A percentile compares a stretch with the other conserved stretches of the same genome.
These are phyloP conservation scores for Limnothrissa miodon DNA, from an alignment of 2,113 vertebrate species.

Conservation along the genomic window DNA sequence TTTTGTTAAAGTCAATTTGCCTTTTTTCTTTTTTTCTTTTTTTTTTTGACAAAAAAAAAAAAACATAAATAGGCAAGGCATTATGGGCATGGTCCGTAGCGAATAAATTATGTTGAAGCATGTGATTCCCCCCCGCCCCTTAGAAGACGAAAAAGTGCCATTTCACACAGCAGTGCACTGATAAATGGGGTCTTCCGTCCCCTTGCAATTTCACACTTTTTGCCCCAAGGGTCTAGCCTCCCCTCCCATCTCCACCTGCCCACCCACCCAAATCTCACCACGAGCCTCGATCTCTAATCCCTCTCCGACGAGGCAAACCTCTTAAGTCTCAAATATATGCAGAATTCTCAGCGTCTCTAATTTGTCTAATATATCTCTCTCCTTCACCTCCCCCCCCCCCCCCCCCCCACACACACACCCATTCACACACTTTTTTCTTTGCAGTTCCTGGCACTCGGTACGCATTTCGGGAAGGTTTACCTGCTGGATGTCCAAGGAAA, in stretches of 20 bases:
- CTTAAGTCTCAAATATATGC: slow-evolving; percentile 6
- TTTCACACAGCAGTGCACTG: slow-evolving; percentile 81
- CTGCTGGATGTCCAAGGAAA: slow-evolving; percentile 96
- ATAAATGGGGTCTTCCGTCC: slow-evolving; percentile 78
- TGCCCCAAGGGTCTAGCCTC: slow-evolving; percentile 62
- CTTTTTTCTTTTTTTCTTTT: no score
- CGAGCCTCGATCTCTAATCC: slow-evolving; percentile 39
- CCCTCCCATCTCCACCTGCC: slow-evolving; percentile 47
- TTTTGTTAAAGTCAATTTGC: neutral
- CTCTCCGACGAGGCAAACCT: slow-evolving; percentile 44
- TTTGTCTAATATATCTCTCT: slow-evolving; percentile 53
- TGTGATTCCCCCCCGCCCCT: slow-evolving; percentile 56
- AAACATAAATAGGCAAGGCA: slow-evolving; percentile 47
- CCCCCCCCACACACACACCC: no score
- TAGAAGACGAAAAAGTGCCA: slow-evolving; percentile 62
- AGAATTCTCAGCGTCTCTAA: slow-evolving; percentile 26
- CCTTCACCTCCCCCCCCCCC: slow-evolving; percentile 43
- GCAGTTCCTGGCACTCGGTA: slow-evolving; percentile 95
- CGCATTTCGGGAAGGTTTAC: slow-evolving; percentile 96
- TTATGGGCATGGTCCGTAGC: slow-evolving; percentile 60
- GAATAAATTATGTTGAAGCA: slow-evolving; percentile 81
- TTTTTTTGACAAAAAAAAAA: neutral
- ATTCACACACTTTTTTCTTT: no score
- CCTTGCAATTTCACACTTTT: slow-evolving; percentile 77
- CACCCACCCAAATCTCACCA: slow-evolving; percentile 52